A percentile compares a stretch with the other conserved stretches of the same genome.
Evolutionary conservation across 2,113 vertebrate genomes (phyloP).

Genomic region (Python bivittatus): DNA sequence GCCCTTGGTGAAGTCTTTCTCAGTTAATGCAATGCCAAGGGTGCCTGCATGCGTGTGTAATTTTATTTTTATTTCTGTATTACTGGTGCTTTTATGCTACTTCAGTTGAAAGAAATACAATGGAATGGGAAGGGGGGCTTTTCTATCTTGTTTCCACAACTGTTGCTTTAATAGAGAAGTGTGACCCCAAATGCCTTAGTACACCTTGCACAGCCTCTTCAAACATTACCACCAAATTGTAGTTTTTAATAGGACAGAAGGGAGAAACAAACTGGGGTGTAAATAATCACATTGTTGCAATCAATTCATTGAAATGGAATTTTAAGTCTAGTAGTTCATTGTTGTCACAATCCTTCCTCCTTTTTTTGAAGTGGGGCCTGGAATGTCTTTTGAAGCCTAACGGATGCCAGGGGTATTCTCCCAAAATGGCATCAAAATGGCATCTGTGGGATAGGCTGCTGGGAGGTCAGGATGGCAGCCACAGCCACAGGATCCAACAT

Average conservation of each 20-base stretch:
- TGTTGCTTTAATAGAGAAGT: background rate
- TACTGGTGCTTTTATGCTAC: background rate
- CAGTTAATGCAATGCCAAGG: background rate
- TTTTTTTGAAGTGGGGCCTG: background rate
- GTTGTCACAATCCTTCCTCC: background rate
- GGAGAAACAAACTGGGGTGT: background rate
- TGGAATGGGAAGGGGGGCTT: background rate
- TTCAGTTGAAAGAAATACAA: background rate
- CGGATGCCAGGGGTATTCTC: too few species aligned
- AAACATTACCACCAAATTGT: background rate
- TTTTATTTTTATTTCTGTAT: background rate
- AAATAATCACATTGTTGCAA: background rate
- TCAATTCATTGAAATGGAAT: background rate
- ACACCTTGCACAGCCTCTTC: background rate
- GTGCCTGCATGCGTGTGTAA: background rate
- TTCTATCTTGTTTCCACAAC: background rate
- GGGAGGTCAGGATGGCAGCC: too few species aligned
- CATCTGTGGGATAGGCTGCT: too few species aligned
- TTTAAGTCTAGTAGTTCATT: background rate
- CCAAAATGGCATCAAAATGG: too few species aligned
- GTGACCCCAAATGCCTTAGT: background rate
- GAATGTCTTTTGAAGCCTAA: background rate
- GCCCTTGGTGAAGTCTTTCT: background rate
- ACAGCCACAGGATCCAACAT: too few species aligned
- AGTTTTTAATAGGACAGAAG: background rate